Evolutionary conservation across 1,140 invertebrate species (phyloP).

Genomic region (Bombus cullumanus): DNA sequence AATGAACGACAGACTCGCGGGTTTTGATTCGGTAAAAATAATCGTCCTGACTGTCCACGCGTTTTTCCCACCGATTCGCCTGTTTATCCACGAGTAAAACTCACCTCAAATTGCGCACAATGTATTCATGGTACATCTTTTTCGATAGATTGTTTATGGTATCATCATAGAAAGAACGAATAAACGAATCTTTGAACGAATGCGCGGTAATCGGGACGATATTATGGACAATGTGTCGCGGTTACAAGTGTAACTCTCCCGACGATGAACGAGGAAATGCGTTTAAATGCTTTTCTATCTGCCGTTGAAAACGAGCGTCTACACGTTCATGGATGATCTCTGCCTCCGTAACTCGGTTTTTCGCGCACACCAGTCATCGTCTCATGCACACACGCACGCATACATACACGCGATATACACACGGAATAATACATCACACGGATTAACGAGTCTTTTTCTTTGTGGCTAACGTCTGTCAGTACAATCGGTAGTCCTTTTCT

Average conservation of each 20-base stretch:
- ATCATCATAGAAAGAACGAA: background rate
- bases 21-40: background rate
- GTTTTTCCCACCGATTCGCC: background rate
- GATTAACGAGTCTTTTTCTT: constrained; percentile 63
- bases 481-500: constrained; percentile 56
- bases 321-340: constrained; percentile 7
- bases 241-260: too few relatives aligned
- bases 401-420: constrained; percentile 30
- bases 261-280: background rate
- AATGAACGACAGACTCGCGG: background rate
- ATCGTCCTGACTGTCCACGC: background rate
- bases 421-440: constrained; percentile 51
- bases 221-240: background rate
- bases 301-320: background rate
- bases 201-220: background rate
- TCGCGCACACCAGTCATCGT: constrained; percentile 32
- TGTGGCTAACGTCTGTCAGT: constrained; percentile 70
- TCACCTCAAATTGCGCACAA: background rate
- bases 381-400: constrained; percentile 34
- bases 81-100: background rate
- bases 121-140: background rate
- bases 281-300: background rate
- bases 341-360: constrained; percentile 39
- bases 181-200: background rate
- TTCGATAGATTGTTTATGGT: background rate